phyloP scores from a whole-genome alignment of 2,113 vertebrate genomes.

The Elephantulus edwardii region DNA sequence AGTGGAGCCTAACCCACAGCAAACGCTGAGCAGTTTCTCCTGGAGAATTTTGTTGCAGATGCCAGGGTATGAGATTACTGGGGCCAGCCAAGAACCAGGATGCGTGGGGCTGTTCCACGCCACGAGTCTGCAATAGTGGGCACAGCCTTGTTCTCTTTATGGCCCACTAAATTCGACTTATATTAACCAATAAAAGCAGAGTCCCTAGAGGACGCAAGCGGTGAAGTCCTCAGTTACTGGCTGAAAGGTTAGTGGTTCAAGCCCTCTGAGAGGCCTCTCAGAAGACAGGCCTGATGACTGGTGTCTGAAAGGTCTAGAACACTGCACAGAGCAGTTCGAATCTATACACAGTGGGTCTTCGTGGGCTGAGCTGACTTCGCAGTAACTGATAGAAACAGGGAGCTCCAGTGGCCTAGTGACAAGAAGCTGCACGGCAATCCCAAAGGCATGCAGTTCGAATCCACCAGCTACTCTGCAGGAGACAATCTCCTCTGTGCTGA shows the following conservation, averaged over 20 bases:
- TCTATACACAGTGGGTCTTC: background rate
- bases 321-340: background rate
- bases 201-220: no score
- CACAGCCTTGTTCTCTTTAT: background rate
- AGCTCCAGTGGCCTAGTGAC: no score
- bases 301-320: background rate
- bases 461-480: no score
- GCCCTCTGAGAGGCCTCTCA: background rate
- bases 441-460: no score
- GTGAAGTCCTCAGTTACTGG: background rate
- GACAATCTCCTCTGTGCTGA: no score
- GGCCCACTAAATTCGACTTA: background rate
- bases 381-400: background rate
- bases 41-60: background rate
- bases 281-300: background rate
- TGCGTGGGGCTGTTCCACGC: no score
- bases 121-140: background rate
- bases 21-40: no score
- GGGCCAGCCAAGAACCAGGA: background rate
- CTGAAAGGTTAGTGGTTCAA: no score
- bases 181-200: background rate
- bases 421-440: no score
- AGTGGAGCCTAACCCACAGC: background rate
- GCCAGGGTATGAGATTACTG: background rate
- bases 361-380: background rate